Percentiles rank a stretch among this genome's conserved stretches.
phyloP scores from a whole-genome alignment of 2,113 vertebrate species.

The Rattus rattus region DNA sequence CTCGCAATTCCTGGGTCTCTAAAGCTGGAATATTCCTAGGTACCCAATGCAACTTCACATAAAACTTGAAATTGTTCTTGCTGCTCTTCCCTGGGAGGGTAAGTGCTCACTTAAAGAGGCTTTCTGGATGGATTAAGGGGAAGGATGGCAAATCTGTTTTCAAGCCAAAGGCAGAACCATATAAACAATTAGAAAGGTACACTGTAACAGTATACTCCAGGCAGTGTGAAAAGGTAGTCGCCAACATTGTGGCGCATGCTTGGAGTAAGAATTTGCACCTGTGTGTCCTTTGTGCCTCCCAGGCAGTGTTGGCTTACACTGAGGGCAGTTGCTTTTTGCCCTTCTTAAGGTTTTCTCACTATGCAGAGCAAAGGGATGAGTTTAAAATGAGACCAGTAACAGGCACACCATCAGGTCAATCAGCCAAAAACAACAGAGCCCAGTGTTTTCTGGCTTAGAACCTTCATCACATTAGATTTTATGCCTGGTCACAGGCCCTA shows the following conservation, averaged over 20 bases:
- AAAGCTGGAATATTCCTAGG: background rate
- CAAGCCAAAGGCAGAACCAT: background rate
- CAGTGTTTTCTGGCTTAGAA: background rate
- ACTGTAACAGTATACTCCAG: background rate
- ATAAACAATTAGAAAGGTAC: conserved; percentile 6
- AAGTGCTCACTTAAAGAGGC: conserved; percentile 22
- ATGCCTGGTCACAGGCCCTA: background rate
- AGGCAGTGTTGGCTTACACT: background rate
- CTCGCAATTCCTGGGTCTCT: background rate
- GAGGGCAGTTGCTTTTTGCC: background rate
- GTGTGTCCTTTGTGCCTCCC: background rate
- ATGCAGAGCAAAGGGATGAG: background rate
- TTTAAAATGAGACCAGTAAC: background rate
- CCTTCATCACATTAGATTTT: background rate
- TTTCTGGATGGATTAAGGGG: conserved; percentile 32
- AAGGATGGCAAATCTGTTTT: conserved; percentile 10
- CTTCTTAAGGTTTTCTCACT: conserved; percentile 2
- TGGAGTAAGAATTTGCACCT: background rate
- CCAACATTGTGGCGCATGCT: background rate
- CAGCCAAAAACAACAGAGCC: background rate
- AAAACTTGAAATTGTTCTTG: background rate
- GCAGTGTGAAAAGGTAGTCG: background rate
- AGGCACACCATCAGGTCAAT: background rate
- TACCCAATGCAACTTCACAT: background rate
- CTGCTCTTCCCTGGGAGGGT: background rate